phyloP scores from a whole-genome alignment of 2,113 vertebrate species.

The Crotalus helleri region DNA sequence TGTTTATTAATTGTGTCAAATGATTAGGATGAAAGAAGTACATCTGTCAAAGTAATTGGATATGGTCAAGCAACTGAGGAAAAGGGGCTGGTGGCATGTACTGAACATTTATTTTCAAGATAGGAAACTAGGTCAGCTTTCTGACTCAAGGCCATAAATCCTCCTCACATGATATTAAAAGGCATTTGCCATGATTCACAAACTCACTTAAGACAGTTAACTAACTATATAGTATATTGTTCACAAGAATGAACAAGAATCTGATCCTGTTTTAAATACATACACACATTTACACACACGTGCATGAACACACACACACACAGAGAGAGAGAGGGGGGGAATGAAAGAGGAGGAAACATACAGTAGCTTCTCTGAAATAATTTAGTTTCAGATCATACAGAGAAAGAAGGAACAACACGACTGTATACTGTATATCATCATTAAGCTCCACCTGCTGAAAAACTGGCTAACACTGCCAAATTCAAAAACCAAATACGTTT shows the following conservation, averaged over 20 bases:
- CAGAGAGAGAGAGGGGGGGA: too few species aligned
- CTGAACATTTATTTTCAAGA: not conserved
- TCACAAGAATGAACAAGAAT: not conserved
- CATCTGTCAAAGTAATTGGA: conserved; percentile 39
- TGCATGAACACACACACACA: not conserved
- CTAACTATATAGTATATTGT: not conserved
- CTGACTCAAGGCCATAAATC: not conserved
- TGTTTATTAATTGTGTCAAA: conserved; percentile 44
- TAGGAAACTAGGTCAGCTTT: conserved; percentile 45
- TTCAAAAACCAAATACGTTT: not conserved
- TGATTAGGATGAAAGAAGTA: conserved; percentile 33
- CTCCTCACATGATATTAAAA: not conserved
- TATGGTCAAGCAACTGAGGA: conserved; percentile 28
- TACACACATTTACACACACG: not conserved
- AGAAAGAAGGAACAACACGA: not conserved
- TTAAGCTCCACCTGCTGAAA: not conserved
- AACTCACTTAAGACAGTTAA: accelerated
- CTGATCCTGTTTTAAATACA: not conserved
- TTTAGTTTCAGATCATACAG: not conserved
- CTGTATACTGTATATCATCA: not conserved
- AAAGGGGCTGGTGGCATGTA: not conserved
- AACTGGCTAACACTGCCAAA: too few species aligned
- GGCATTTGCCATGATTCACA: accelerated
- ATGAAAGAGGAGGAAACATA: not conserved
- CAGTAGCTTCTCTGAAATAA: not conserved